Evolutionary conservation across 2,113 vertebrate species (phyloP), one percentile per base, ranked within the genome.

Genomic region (Chamaetylas fuelleborni): DNA sequence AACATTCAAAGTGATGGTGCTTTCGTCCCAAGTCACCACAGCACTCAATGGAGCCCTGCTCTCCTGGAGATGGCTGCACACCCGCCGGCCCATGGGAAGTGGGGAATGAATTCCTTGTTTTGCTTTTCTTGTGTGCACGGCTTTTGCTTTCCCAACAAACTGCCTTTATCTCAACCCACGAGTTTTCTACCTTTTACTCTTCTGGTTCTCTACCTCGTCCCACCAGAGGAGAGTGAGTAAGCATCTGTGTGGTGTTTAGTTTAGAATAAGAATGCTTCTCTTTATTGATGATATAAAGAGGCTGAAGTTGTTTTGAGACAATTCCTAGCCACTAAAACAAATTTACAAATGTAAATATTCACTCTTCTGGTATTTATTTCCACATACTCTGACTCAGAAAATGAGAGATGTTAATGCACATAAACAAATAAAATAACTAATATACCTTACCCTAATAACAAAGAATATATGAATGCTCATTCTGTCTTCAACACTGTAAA

Each of bases 121-220:
- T 48, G 29, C 20, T 56, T 64, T 34, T 5, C 19, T 71, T 70
- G 11, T 56, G 25, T 42, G 17, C 17, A 20, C 0, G 0, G 34
- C 18, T 88, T 50, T 73, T 43, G 2, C 8, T 70, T 81, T 57
- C 36, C 18, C 13, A 1, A 14, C 15, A 54, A 47, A 43, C 17
- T 38, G 1, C 19, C 12, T 69, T 60, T 34, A 53, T 19, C 22
- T 51, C 29, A 88, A 12, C 11, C 7, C 17, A 47, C 0, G 0
- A 42, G 2, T 47, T 77, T 87, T 53, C n/a, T 69, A 22, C 19
- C 8, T 64, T 87, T 54, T 67, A 14, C 16, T 65, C 6, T 74
- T 79, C 33, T 5, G 2, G 13, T 72, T 93, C 7, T 60, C 9
- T 58, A 2, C 16, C 6, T 4, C 0, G 0, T 70, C 20, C 11